Percentiles rank a stretch among this genome's conserved stretches.
Evolutionary conservation across 92 coral and sea anemone species (phyloP).

Genomic region (Parazoanthus swiftii): DNA sequence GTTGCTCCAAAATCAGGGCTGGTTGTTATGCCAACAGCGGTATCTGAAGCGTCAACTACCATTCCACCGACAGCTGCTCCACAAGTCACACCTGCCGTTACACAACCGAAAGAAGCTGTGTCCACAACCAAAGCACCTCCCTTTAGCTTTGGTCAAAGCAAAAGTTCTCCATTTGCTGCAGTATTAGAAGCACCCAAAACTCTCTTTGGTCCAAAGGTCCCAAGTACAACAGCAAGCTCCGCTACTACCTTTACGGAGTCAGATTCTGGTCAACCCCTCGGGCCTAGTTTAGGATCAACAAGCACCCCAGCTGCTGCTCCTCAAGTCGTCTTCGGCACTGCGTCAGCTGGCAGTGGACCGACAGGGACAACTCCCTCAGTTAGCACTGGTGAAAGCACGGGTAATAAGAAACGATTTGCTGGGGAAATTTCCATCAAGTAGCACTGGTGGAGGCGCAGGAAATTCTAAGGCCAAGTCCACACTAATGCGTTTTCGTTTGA

Average conservation of each 20-base stretch:
- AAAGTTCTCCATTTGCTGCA: slow-evolving; percentile 1
- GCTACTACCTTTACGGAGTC: neutral
- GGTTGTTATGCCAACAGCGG: neutral
- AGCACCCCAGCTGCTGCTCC: neutral
- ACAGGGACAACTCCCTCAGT: neutral
- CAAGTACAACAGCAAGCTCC: neutral
- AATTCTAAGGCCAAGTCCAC: too few relatives aligned
- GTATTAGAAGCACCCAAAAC: neutral
- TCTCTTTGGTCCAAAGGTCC: neutral
- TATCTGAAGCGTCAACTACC: neutral
- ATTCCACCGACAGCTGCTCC: neutral
- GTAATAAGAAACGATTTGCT: neutral
- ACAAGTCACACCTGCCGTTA: neutral
- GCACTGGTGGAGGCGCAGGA: too few relatives aligned
- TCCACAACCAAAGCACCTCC: neutral
- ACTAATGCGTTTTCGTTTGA: too few relatives aligned
- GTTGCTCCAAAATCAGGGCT: neutral
- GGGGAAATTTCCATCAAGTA: neutral
- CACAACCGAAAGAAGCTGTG: neutral
- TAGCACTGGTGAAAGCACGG: slow-evolving; percentile 4
- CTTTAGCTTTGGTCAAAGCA: neutral
- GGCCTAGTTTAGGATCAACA: neutral
- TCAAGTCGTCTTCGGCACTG: neutral
- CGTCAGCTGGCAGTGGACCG: neutral
- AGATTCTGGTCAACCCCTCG: neutral